These are phyloP conservation scores for Parnassius apollo DNA, from an alignment of 2,888 invertebrate genomes.

Conservation along the genomic window DNA sequence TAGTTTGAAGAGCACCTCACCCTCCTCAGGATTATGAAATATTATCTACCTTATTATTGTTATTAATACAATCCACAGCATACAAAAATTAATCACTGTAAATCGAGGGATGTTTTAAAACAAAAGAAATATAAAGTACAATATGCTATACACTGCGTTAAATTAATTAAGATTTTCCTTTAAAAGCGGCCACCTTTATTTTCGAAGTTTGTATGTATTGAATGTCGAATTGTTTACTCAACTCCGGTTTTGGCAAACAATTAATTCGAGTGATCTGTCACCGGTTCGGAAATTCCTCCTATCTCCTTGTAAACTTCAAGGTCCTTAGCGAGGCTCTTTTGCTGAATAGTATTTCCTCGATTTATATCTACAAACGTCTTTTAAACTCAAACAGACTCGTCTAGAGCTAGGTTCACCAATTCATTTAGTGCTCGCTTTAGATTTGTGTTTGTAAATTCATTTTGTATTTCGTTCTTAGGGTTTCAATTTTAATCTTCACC, in stretches of 20 bases:
- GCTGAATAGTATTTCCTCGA: conserved; percentile 8
- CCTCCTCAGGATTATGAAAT: no score
- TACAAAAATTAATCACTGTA: no score
- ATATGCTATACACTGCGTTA: no score
- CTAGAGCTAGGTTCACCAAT: conserved; percentile 9
- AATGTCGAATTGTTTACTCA: conserved; percentile 20
- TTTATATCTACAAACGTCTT: conserved; percentile 18
- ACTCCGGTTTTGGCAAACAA: conserved; percentile 19
- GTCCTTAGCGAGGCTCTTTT: not conserved
- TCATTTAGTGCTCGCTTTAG: conserved; percentile 21
- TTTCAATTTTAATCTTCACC: conserved; percentile 24
- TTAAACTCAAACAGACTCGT: conserved; percentile 7
- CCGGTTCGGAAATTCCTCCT: conserved; percentile 22
- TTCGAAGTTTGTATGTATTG: conserved; percentile 1
- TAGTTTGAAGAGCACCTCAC: no score
- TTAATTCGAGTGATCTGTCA: conserved; percentile 21
- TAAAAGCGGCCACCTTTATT: not conserved
- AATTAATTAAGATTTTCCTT: not conserved
- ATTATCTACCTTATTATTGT: no score
- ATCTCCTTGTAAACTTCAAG: conserved; percentile 11
- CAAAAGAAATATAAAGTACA: no score
- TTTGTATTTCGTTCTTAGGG: conserved; percentile 14
- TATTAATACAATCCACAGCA: no score
- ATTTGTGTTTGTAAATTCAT: conserved; percentile 15
- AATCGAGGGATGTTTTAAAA: no score